A percentile compares a stretch with the other conserved stretches of the same genome.
phyloP scores from a whole-genome alignment of 2,113 vertebrate species.

The Petroica traversi region DNA sequence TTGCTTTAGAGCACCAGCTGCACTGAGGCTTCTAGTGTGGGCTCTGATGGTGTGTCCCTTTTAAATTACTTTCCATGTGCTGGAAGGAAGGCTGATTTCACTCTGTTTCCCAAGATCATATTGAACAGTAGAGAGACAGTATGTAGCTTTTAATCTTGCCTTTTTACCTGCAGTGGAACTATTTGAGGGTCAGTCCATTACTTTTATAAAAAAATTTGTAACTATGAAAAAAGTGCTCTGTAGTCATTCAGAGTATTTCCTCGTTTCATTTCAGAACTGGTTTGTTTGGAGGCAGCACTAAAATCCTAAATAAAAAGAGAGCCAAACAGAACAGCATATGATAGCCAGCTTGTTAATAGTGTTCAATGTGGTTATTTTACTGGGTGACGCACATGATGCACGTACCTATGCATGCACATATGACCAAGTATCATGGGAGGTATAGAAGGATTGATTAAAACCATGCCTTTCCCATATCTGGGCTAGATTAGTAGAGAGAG shows the following conservation, averaged over 20 bases:
- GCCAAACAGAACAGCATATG: neutral
- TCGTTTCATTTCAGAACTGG: neutral
- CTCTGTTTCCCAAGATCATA: neutral
- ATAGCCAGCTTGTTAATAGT: neutral
- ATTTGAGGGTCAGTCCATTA: neutral
- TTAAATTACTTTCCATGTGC: neutral
- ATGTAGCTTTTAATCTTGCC: neutral
- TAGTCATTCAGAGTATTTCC: neutral
- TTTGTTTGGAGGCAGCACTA: neutral
- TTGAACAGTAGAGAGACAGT: too few species aligned
- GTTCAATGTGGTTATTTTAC: neutral
- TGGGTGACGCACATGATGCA: neutral
- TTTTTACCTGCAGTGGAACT: neutral
- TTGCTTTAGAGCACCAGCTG: neutral
- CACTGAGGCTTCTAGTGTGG: rapidly evolving
- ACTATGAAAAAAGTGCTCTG: neutral
- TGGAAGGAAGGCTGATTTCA: neutral
- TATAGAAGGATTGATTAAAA: constrained; percentile 15
- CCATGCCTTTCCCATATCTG: constrained; percentile 65
- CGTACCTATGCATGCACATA: neutral
- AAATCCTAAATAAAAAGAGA: neutral
- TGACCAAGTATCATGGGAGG: constrained; percentile 26
- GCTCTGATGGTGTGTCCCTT: neutral
- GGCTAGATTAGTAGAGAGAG: constrained; percentile 45
- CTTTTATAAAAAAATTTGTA: neutral